A percentile compares a stretch with the other conserved stretches of the same genome.
Evolutionary conservation across 2,113 vertebrate genomes (phyloP).

Genomic region (Poeciliopsis occidentalis): DNA sequence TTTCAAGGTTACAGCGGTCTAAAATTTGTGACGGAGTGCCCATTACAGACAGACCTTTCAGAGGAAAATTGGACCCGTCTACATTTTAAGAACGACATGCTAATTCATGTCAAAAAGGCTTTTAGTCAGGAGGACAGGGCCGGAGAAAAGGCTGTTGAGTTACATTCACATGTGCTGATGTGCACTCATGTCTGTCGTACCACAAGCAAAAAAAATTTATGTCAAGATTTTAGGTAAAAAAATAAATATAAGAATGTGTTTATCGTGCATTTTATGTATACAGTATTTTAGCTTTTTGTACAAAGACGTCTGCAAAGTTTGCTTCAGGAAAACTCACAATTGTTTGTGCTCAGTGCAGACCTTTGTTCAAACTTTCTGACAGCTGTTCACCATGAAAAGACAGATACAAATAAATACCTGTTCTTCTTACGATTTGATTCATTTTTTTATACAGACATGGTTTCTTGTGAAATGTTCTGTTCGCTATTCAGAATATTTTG

Average conservation of each 20-base stretch:
- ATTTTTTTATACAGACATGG: too few species aligned
- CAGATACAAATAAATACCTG: neutral
- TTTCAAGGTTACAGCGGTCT: constrained; percentile 82
- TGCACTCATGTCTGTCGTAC: constrained; percentile 48
- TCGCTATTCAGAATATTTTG: too few species aligned
- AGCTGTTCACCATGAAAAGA: neutral
- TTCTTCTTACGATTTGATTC: too few species aligned
- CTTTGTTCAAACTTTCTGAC: constrained; percentile 1
- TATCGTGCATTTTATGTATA: constrained; percentile 24
- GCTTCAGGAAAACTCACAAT: neutral
- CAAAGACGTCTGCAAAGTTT: constrained; percentile 8
- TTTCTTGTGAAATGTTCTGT: too few species aligned
- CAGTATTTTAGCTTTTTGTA: constrained; percentile 16
- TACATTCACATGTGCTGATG: constrained; percentile 58
- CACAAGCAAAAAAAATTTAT: constrained; percentile 34
- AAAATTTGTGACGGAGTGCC: constrained; percentile 91
- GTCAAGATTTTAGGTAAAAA: constrained; percentile 8
- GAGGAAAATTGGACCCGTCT: constrained; percentile 91
- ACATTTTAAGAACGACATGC: constrained; percentile 96
- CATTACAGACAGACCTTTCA: constrained; percentile 96
- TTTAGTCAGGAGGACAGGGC: constrained; percentile 74
- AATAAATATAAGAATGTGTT: constrained; percentile 3
- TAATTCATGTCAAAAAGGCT: constrained; percentile 90
- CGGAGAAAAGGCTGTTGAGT: constrained; percentile 56
- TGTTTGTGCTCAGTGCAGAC: neutral